Evolutionary conservation across 1,140 invertebrate species (phyloP), one percentile per base, ranked within the genome.

Genomic region (Lordiphosa collinella): DNA sequence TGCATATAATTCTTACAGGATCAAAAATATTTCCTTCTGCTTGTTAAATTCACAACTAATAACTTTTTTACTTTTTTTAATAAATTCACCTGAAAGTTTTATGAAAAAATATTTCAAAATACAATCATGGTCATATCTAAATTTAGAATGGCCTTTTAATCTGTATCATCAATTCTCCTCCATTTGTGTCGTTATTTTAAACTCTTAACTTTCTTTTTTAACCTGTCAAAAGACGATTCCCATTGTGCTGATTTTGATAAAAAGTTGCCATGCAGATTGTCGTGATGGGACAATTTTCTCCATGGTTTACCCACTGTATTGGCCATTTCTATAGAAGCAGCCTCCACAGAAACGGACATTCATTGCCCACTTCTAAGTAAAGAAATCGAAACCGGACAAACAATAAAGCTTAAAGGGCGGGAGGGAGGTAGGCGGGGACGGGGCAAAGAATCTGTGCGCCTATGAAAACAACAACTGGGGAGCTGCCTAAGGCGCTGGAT

Each of bases 331-430:
- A 65, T 50, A 55, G 69, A 74, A 80, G 36, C 32, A 40, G 60
- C 35, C 44, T 38, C 29, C 60, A 40, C 50, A 52, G 38, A 36
- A 54, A 47, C 36, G 43, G 76, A 75, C 71, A 80, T 69, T 59
- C 75, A 63, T 82, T 76, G 76, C 57, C 71, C 76, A 82, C 51
- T 82, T 82, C 76, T 68, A 76, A 82, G 76, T 82, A 82, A 82
- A 82, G 76, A 82, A 82, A 82, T 82, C 78, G 76, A 82, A 82
- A 82, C 78, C 78, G 67, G 58, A 34, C 67, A 67, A 25, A 63
- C 66, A 80, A 80, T 82, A 82, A 76, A 76, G 82, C 59, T 52
- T 56, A 53, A 56, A 51, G n/a, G n/a, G n/a, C n/a, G n/a, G n/a
- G 34, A 7, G 9, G 3, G 31, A 2, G 1, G 14, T 4, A 3